A percentile compares a stretch with the other conserved stretches of the same genome.
phyloP scores from a whole-genome alignment of 37 sponge, comb jelly and placozoan genomes.

The Lycopodina hypogea region DNA sequence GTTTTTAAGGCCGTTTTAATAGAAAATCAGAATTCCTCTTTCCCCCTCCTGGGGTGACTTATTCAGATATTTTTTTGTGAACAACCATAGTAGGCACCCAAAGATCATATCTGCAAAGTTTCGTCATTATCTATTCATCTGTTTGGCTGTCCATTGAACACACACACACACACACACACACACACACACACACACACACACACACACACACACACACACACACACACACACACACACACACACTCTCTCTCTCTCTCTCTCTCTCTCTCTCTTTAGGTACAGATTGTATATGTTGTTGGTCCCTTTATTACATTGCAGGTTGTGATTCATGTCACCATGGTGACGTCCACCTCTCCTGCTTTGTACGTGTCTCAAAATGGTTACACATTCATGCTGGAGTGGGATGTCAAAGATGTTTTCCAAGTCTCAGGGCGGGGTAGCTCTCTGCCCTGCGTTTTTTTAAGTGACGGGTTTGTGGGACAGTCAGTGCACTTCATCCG shows the following conservation, averaged over 20 bases:
- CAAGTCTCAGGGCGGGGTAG: constrained; percentile 36
- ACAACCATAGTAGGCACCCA: too few species aligned
- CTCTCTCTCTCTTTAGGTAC: constrained; percentile 15
- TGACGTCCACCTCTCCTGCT: background rate
- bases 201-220: too few species aligned
- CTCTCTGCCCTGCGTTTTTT: constrained; percentile 8
- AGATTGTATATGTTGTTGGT: background rate
- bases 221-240: too few species aligned
- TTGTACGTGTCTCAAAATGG: background rate
- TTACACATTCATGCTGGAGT: constrained; percentile 15
- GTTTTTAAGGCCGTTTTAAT: too few species aligned
- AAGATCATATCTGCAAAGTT: too few species aligned
- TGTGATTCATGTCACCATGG: background rate
- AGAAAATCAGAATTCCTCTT: too few species aligned
- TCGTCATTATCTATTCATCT: too few species aligned
- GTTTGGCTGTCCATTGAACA: too few species aligned
- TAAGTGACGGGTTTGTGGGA: constrained; percentile 37
- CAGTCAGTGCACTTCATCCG: constrained; percentile 50
- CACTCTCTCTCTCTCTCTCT: background rate
- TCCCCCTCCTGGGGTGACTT: too few species aligned
- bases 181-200: too few species aligned
- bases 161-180: too few species aligned
- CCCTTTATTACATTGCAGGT: background rate
- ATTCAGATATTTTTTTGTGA: too few species aligned
- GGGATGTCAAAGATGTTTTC: constrained; percentile 37